These are phyloP conservation scores for Loxodonta africana DNA, from an alignment of 2,113 vertebrate genomes.

Conservation along the genomic window DNA sequence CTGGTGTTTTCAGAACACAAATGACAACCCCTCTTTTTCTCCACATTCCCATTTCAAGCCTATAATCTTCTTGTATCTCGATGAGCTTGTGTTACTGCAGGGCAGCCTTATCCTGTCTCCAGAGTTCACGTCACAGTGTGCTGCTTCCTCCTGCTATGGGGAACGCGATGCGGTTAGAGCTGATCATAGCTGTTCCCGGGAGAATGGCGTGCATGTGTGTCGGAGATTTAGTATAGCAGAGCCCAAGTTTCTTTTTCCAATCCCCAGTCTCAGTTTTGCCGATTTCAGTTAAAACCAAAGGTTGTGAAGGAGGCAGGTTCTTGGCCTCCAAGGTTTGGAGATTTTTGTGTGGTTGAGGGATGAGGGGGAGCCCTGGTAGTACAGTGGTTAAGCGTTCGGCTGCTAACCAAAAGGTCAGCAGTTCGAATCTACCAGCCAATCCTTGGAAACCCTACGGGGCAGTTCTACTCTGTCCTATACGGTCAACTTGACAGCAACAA, in stretches of 20 bases:
- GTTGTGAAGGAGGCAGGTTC: background rate
- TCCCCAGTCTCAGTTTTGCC: constrained; percentile 18
- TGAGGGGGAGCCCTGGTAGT: background rate
- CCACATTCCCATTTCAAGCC: constrained; percentile 37
- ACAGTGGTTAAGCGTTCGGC: background rate
- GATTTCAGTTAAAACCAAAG: constrained; percentile 45
- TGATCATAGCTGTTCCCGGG: constrained; percentile 5
- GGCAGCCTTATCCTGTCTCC: background rate
- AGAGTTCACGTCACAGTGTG: background rate
- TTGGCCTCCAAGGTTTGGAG: background rate
- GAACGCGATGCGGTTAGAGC: background rate
- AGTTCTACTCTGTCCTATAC: background rate
- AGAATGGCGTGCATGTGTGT: background rate
- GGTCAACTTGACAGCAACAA: background rate
- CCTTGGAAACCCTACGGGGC: background rate
- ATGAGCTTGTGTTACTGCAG: constrained; percentile 12
- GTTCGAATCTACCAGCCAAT: background rate
- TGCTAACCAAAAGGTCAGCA: background rate
- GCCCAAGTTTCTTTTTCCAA: background rate
- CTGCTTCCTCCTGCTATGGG: background rate
- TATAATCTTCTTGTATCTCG: constrained; percentile 42
- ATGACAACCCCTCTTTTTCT: constrained; percentile 71
- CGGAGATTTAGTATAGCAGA: background rate
- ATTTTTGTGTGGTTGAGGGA: background rate
- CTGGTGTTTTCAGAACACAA: constrained; percentile 58